Conservation (phyloP, 1,140 invertebrate genomes). For the Pectinophora gossypiella region DNA sequence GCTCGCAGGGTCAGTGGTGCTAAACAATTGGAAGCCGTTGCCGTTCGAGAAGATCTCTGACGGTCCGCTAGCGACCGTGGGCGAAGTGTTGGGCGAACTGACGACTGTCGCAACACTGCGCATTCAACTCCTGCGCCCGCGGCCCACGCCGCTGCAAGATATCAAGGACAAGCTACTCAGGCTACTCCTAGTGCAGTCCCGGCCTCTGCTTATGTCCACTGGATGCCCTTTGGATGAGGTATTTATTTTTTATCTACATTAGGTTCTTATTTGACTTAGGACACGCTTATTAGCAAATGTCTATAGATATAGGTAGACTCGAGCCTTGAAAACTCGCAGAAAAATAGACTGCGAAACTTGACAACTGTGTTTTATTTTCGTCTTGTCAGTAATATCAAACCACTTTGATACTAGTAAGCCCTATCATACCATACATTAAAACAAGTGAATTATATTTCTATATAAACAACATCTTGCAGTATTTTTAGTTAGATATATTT, state of each 20-base stretch:
- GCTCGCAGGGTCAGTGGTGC: conserved; percentile 85
- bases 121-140: conserved; percentile 90
- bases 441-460: no score
- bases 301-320: no score
- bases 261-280: no score
- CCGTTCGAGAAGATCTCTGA: conserved; percentile 93
- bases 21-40: conserved; percentile 96
- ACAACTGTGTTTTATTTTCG: no score
- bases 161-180: conserved; percentile 95
- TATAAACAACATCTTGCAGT: no score
- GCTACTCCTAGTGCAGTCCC: conserved; percentile 90
- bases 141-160: conserved; percentile 86
- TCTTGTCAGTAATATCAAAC: no score
- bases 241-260: conserved; percentile 19
- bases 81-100: conserved; percentile 94
- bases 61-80: conserved; percentile 88
- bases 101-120: conserved; percentile 92
- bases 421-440: no score
- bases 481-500: no score
- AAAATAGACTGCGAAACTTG: no score
- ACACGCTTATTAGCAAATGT: no score
- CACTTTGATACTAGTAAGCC: no score
- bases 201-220: conserved; percentile 87
- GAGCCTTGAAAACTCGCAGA: no score
- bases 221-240: conserved; percentile 97